These are phyloP conservation scores for Falco naumanni DNA, from an alignment of 2,797 vertebrate species.

Conservation along the genomic window DNA sequence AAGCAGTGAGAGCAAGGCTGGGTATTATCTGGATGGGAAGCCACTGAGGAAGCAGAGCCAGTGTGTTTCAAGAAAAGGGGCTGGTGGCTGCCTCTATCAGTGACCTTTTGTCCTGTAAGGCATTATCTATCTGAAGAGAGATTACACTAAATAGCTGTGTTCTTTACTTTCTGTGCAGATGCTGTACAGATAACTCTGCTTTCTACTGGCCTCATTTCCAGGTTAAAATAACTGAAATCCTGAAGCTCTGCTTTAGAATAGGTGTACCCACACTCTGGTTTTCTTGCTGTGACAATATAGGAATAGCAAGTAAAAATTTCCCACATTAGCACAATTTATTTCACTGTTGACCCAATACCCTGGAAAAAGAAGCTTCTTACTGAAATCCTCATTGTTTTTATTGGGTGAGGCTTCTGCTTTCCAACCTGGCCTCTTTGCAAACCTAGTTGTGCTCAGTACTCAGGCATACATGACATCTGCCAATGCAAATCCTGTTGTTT, in stretches of 20 bases:
- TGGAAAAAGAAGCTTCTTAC: not conserved
- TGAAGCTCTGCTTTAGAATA: not conserved
- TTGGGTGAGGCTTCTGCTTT: not conserved
- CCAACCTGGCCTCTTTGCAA: not conserved
- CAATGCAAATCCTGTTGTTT: not conserved
- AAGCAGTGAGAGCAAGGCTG: not conserved
- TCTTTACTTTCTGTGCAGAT: slow-evolving; percentile 1
- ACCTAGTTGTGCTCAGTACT: not conserved
- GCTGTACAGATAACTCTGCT: not conserved
- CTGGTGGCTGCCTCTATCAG: not conserved
- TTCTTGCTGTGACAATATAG: not conserved
- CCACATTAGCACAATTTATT: not conserved
- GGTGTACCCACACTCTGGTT: not conserved
- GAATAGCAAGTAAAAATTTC: not conserved
- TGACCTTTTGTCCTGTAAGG: not conserved
- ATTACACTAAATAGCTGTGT: not conserved
- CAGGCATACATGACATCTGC: not conserved
- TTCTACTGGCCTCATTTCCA: not conserved
- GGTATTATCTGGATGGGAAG: not conserved
- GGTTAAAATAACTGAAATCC: not conserved
- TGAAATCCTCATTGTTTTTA: not conserved
- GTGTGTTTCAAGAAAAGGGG: not conserved
- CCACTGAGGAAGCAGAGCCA: not conserved
- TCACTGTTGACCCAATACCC: not conserved
- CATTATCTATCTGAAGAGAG: not conserved